Evolutionary conservation across 1,140 invertebrate species (phyloP), one percentile per base, ranked within the genome.

Genomic region (Campodea augens): DNA sequence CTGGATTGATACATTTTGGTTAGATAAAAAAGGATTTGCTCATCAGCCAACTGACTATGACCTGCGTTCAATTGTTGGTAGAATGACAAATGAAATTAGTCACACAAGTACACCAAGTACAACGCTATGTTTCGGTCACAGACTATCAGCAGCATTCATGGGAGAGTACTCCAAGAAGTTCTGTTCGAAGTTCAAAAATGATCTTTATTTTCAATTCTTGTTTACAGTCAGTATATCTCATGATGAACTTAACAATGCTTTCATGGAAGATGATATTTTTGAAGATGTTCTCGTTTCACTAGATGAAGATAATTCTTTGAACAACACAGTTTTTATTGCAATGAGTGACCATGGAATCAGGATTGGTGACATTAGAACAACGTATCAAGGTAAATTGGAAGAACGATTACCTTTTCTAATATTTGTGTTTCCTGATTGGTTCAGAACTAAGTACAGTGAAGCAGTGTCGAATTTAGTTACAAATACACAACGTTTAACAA

Each of bases 271-370:
- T 22, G 19, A 59, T 54, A 5, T 49, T 38, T 39, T 62, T 57
- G 48, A 51, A 54, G 10, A 40, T 60, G 1, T 52, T 54, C 45
- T 60, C 54, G 56, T 46, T 57, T 1, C 55, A 58, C 7, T 54
- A 57, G 44, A 38, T 61, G 3, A 55, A 47, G 13, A 57, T 58
- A 45, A 59, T 58, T 48, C 52, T 52, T 52, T 71, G 1, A 60
- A 68, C 39, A 60, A 71, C 49, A 68, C 68, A 4, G 54, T 69
- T 1, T 25, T 73, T 0, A 54, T 73, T 38, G 60, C 70, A 24
- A 67, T 66, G 52, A 69, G 67, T 47, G 71, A 73, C 47, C 71
- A 73, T 51, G 72, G 71, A 5, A 60, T 67, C 47, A 41, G 69
- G n/a, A 68, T 64, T 48, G 67, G 67, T 25, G 47, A 51, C 15